Base-by-base conservation (phyloP, 2,888 invertebrate species). In the Nemoura dubitans region DNA sequence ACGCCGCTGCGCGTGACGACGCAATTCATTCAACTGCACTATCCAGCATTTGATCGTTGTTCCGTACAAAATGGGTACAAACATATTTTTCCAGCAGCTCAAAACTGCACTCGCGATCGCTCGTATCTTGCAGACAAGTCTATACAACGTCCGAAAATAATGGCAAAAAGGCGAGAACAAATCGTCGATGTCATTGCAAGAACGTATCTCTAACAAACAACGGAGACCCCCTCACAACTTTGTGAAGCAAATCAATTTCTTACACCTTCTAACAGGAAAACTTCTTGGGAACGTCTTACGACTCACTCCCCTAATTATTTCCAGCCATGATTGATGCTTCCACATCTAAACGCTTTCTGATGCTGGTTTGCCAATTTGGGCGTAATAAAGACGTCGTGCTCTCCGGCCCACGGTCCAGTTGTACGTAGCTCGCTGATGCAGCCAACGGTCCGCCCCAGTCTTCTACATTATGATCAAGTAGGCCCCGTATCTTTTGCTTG, bases 401-500 rank as follows among this genome's bases (percentile, higher is more conserved):
- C 59, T 10, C 16, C 59, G 59, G n/a, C n/a, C n/a, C n/a, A 21
- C 59, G 59, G 59, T 59, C 59, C 59, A 21, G 59, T 14, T 36
- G 5, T 3, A 36, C 36, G 36, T 36, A 3, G 10, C 21, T 7
- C 59, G 59, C 59, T 36, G 36, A 36, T 36, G 10, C 36, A 36
- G 36, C 36, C 36, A 77, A 77, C 80, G 27, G 29, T 16, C n/a
- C 81, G 81, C 81, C 29, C 29, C 30, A 26, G 10, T 80, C 26
- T 26, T 28, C 25, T 10, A 36, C 36, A 29, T 81, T 30, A 30
- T 81, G 81, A 27, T 29, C 81, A 27, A 81, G 81, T 30, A 25
- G 36, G 42, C 26, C 29, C 21, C n/a, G 84, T 76, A 76, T 84
- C 84, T 84, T 25, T 21, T 26, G 27, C 84, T n/a, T 28, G 84